Evolutionary conservation across 2,888 invertebrate genomes (phyloP).

Genomic region (Dichetophora obliterata): DNA sequence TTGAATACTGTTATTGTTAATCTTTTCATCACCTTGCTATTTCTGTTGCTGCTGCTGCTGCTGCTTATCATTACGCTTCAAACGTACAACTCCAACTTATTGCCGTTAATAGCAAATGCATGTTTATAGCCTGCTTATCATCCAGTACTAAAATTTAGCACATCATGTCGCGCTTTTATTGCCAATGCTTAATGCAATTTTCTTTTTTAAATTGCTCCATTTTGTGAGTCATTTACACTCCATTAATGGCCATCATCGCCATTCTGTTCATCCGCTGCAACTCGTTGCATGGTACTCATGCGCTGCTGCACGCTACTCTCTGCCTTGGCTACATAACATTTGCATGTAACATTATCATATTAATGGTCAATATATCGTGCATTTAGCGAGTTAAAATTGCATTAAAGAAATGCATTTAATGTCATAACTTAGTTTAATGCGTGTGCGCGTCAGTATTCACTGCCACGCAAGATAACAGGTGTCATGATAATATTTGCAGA

Average conservation of each 20-base stretch:
- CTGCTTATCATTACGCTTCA: conserved; percentile 41
- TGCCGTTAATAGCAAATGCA: conserved; percentile 58
- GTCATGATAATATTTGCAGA: conserved; percentile 17
- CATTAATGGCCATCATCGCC: conserved; percentile 58
- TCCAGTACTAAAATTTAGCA: conserved; percentile 16
- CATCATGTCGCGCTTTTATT: conserved; percentile 24
- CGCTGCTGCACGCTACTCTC: background rate
- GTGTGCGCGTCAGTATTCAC: conserved; percentile 18
- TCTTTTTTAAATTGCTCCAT: conserved; percentile 23
- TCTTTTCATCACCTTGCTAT: conserved; percentile 24
- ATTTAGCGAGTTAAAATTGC: conserved; percentile 51
- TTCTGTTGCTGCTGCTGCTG: background rate
- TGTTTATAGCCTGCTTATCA: conserved; percentile 55
- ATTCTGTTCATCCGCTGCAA: background rate
- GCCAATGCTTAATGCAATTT: conserved; percentile 21
- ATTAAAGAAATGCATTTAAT: conserved; percentile 54
- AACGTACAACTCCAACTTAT: conserved; percentile 10
- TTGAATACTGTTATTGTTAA: conserved; percentile 17
- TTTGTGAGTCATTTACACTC: conserved; percentile 52
- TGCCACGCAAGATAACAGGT: conserved; percentile 38
- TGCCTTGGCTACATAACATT: background rate
- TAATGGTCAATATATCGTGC: conserved; percentile 41
- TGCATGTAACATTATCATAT: conserved; percentile 39
- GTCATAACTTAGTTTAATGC: conserved; percentile 51
- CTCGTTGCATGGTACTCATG: background rate